Conservation (phyloP, 1,140 invertebrate species). For the Zaprionus taronus region DNA sequence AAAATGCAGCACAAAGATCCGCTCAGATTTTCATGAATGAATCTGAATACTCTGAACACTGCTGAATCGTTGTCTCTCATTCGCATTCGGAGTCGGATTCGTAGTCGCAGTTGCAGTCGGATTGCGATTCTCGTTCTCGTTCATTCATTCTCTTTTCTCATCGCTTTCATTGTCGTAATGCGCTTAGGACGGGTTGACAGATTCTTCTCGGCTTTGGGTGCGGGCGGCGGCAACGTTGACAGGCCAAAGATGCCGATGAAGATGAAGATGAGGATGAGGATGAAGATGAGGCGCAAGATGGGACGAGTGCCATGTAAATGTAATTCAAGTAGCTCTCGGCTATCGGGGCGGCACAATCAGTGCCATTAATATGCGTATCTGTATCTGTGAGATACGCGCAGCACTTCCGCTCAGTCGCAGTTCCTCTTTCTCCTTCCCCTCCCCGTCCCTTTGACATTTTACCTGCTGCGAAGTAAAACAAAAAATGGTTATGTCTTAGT, state of each 20-base stretch:
- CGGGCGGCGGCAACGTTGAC: slow-evolving; percentile 37
- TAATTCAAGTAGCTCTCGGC: slow-evolving; percentile 69
- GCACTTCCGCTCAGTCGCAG: slow-evolving; percentile 57
- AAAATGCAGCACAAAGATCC: slow-evolving; percentile 45
- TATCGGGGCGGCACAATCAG: slow-evolving; percentile 65
- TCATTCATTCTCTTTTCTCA: background rate
- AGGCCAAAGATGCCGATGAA: background rate
- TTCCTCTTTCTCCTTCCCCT: background rate
- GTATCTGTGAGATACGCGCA: slow-evolving; percentile 56
- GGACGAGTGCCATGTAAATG: slow-evolving; percentile 60
- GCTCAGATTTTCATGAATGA: slow-evolving; percentile 52
- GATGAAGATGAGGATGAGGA: slow-evolving; percentile 3
- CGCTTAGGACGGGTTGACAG: slow-evolving; percentile 55
- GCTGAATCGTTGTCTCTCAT: slow-evolving; percentile 16
- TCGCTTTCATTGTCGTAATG: slow-evolving; percentile 49
- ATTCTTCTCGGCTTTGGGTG: slow-evolving; percentile 26
- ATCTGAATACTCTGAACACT: slow-evolving; percentile 38
- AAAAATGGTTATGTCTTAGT: slow-evolving; percentile 38
- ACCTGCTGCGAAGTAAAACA: slow-evolving; percentile 20
- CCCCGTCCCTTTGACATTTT: background rate
- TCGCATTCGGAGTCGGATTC: slow-evolving; percentile 12
- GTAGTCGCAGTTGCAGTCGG: slow-evolving; percentile 1
- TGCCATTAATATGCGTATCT: slow-evolving; percentile 77
- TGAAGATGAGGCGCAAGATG: background rate
- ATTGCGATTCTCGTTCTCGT: background rate